Conservation (phyloP, 2,888 invertebrate genomes). For the Hemistola chrysoprasaria region DNA sequence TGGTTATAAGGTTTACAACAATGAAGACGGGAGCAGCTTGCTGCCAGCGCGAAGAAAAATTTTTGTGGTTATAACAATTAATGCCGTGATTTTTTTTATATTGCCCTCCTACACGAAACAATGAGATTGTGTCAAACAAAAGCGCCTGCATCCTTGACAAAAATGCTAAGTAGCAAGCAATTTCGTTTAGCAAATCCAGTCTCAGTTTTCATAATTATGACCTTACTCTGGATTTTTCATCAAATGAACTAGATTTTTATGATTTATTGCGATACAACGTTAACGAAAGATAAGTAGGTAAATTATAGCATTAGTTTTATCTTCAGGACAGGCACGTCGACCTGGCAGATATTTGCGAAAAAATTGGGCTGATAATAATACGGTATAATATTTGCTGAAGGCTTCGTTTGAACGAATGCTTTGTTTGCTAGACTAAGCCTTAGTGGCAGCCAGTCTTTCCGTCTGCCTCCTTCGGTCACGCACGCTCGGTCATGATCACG, state of each 20-base stretch:
- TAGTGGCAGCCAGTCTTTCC: constrained; percentile 42
- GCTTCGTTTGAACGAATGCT: constrained; percentile 30
- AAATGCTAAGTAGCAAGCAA: too few species aligned
- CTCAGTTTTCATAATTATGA: background rate
- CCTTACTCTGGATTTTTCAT: constrained; percentile 5
- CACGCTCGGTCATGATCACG: constrained; percentile 16
- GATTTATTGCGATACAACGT: too few species aligned
- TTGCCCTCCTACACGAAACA: too few species aligned
- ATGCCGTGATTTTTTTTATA: too few species aligned
- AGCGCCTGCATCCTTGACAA: too few species aligned
- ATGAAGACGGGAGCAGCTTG: too few species aligned
- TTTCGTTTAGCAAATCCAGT: too few species aligned
- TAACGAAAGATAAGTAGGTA: too few species aligned
- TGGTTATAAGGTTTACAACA: too few species aligned
- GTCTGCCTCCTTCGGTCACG: constrained; percentile 31
- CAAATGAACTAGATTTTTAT: background rate
- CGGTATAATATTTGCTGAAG: constrained; percentile 41
- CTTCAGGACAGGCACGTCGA: constrained; percentile 29
- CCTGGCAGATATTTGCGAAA: constrained; percentile 27
- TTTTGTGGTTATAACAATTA: too few species aligned
- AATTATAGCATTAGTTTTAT: constrained; percentile 14
- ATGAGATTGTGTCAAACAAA: too few species aligned
- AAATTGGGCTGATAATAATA: constrained; percentile 29
- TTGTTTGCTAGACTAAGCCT: constrained; percentile 14
- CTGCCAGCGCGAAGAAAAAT: too few species aligned